Evolutionary conservation across 2,797 vertebrate genomes (phyloP), one percentile per base, ranked within the genome.

Genomic region (Steatocranus sp.): DNA sequence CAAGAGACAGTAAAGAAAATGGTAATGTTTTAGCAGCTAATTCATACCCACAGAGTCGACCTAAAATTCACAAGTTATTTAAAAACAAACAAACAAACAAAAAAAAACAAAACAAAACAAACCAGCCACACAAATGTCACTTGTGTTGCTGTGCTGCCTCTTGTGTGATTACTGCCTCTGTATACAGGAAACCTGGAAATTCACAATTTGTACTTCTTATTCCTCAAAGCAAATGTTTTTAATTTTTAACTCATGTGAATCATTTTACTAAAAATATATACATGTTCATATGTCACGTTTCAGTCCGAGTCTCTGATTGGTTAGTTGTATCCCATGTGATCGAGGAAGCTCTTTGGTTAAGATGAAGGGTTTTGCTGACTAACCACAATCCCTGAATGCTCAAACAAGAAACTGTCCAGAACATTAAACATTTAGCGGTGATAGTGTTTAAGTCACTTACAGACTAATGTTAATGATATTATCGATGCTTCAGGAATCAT

Each of bases 81-180:
- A 12, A 36, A 20, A 18, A 11, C n/a, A n/a, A n/a, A n/a, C n/a
- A n/a, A n/a, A 18, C 12, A 17, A 56, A 58, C 8, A 56, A 6
- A 56, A 56, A 56, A n/a, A n/a, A n/a, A n/a, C n/a, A n/a, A n/a
- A n/a, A n/a, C n/a, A n/a, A n/a, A n/a, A n/a, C n/a, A n/a, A n/a
- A n/a, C n/a, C 8, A 56, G 2, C 3, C 27, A 58, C 54, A 20
- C 2, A 27, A 17, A 3, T 54, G 25, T 54, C 53, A 9, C 1
- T 54, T 23, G 14, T 54, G 53, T 27, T 54, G 23, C 51, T 54
- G 51, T 48, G 46, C 46, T 48, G 8, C 48, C 17, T n/a, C 51
- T 15, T 0, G 8, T 0, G 53, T 30, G 25, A 56, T 6, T 0
- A 17, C 8, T 56, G 0, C 53, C 14, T 41, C 11, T 56, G 15